Base-by-base conservation (phyloP, 2,113 vertebrate species). In the Zapornia atra region DNA sequence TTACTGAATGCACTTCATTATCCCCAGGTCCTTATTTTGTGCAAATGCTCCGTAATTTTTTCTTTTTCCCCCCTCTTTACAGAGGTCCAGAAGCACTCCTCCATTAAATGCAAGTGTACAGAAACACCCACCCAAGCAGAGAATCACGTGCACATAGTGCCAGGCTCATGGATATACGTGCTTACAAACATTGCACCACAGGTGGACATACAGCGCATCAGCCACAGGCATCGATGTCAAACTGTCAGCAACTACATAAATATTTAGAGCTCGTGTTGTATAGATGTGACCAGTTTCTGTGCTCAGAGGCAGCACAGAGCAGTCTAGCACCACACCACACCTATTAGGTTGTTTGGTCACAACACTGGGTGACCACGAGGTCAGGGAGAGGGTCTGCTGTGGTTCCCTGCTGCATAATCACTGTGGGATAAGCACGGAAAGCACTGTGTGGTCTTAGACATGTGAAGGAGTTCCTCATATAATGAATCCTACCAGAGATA, bases 181-280 rank as follows among this genome's bases (percentile, higher is more conserved):
- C 40, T 61, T 38, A 10, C 20, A 68, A 34, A 34, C 20, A 24
- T 7, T 51, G 46, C 9, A 44, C 34, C 10, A 3, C 14, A 18
- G 6, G 26, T 1, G 7, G 13, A n/a, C 12, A 8, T 33, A 16
- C 20, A 48, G 40, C 24, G 64, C 4, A 7, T 46, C 2, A 0
- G 28, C n/a, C 19, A 31, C 36, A 38, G 33, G 10, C 7, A 15
- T 14, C 14, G 9, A 29, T 16, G 31, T 4, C 14, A 63, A 72
- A 16, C 4, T 61, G 15, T 13, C 3, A 4, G 44, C 11, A 56
- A 13, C 18, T 36, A 44, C 51, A 50, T 44, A 66, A 82, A 50
- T 34, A 61, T 21, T 77, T 11, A 53, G 18, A 72, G 31, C 6
- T 82, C 29, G 15, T 1, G 0, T 29, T 48, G 3, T 28, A 15